Conservation (phyloP, 2,888 invertebrate genomes). For the Xylota segnis region DNA sequence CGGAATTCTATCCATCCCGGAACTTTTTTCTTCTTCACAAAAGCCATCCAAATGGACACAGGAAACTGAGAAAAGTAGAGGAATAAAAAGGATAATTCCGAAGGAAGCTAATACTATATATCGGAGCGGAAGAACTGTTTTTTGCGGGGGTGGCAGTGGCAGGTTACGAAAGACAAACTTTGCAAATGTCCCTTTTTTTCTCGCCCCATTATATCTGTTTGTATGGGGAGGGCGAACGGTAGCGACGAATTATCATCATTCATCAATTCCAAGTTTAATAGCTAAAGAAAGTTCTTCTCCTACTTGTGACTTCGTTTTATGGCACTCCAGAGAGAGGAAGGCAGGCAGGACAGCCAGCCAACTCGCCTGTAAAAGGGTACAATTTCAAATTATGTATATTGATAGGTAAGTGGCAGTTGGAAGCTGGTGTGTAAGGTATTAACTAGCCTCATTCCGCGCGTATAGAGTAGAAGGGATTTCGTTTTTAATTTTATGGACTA, state of each 20-base stretch:
- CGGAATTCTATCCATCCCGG: conserved; percentile 56
- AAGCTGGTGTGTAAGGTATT: conserved; percentile 35
- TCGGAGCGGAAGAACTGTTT: conserved; percentile 18
- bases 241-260: conserved; percentile 69
- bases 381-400: conserved; percentile 67
- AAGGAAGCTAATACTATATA: conserved; percentile 50
- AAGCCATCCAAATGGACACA: conserved; percentile 12
- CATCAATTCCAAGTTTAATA: conserved; percentile 75
- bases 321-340: conserved; percentile 19
- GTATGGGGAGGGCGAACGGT: not conserved
- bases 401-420: conserved; percentile 68
- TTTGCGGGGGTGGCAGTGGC: conserved; percentile 16
- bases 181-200: conserved; percentile 30
- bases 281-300: conserved; percentile 54
- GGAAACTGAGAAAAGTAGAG: not conserved
- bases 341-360: not conserved
- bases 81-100: conserved; percentile 28
- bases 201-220: conserved; percentile 2
- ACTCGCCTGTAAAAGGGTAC: conserved; percentile 41
- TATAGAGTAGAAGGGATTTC: conserved; percentile 11
- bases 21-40: conserved; percentile 27
- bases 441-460: conserved; percentile 21
- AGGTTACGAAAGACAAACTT: conserved; percentile 45
- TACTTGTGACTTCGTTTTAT: conserved; percentile 27
- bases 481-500: conserved; percentile 71